Conservation (phyloP, 2,797 vertebrate species). For the Hyperoplus immaculatus region DNA sequence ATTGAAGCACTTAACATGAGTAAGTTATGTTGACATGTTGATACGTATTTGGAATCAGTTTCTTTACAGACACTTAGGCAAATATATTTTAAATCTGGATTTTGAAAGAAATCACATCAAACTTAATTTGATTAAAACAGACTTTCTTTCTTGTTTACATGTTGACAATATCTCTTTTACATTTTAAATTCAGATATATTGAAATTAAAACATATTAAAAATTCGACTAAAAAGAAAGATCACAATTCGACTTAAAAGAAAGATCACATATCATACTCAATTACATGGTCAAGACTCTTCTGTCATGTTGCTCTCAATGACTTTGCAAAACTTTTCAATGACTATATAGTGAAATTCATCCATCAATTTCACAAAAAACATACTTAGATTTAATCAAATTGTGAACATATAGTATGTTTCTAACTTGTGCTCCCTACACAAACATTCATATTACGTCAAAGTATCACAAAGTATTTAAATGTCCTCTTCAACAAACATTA, state of each 20-base stretch:
- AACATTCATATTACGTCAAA: not conserved
- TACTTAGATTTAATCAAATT: not conserved
- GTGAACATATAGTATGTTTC: not conserved
- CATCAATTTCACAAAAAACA: not conserved
- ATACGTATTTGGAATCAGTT: not conserved
- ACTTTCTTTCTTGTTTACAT: not conserved
- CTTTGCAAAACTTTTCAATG: not conserved
- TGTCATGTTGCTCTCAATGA: not conserved
- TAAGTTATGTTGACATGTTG: not conserved
- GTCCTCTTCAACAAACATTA: too few species aligned
- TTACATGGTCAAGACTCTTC: too few species aligned
- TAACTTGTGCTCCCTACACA: not conserved
- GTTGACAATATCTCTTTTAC: not conserved
- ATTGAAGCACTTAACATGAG: conserved; percentile 21
- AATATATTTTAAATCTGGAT: not conserved
- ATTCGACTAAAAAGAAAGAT: too few species aligned
- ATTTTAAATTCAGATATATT: too few species aligned
- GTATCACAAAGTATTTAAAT: not conserved
- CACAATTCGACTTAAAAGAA: too few species aligned
- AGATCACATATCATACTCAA: too few species aligned
- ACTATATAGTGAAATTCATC: not conserved
- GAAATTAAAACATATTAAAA: too few species aligned
- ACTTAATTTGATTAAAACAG: not conserved
- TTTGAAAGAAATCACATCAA: not conserved
- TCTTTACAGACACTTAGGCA: not conserved